Conservation (phyloP, 92 coral and sea anemone genomes). For the Desmophyllum pertusum region DNA sequence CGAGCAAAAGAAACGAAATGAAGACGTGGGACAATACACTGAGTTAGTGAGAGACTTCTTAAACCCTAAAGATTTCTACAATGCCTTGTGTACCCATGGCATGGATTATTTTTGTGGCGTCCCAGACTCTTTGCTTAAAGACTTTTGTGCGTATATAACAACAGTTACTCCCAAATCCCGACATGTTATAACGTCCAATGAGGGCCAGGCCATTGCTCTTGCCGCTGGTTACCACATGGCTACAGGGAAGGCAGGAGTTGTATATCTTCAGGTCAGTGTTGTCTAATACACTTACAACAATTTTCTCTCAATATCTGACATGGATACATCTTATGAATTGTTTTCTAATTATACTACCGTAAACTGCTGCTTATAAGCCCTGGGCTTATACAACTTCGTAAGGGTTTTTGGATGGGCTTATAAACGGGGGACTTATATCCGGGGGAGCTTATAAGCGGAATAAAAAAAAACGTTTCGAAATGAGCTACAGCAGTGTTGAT, state of each 20-base stretch:
- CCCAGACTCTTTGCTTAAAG: slow-evolving; percentile 95
- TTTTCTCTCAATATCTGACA: too few species aligned
- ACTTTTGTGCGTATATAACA: slow-evolving; percentile 98
- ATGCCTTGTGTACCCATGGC: slow-evolving; percentile 82
- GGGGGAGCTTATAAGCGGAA: too few species aligned
- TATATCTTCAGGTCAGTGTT: slow-evolving; percentile 82
- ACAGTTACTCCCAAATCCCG: slow-evolving; percentile 72
- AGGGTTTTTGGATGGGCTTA: too few species aligned
- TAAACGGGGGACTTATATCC: too few species aligned
- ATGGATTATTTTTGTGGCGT: slow-evolving; percentile 99
- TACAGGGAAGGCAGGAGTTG: slow-evolving; percentile 92
- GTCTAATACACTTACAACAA: background rate
- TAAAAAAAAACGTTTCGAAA: too few species aligned
- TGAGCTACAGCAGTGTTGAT: too few species aligned
- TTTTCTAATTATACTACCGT: too few species aligned
- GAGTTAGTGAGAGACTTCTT: slow-evolving; percentile 97
- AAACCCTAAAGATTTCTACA: slow-evolving; percentile 93
- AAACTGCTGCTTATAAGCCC: too few species aligned
- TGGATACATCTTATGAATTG: too few species aligned
- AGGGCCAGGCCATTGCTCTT: slow-evolving; percentile 91
- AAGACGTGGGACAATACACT: slow-evolving; percentile 94
- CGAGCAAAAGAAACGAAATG: slow-evolving; percentile 89
- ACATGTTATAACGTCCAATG: slow-evolving; percentile 93
- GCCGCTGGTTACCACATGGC: slow-evolving; percentile 99
- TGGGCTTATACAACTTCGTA: too few species aligned